Percentiles rank a stretch among this genome's conserved stretches.
Conservation (phyloP, 2,113 vertebrate species). For the Ariopsis seemanni region DNA sequence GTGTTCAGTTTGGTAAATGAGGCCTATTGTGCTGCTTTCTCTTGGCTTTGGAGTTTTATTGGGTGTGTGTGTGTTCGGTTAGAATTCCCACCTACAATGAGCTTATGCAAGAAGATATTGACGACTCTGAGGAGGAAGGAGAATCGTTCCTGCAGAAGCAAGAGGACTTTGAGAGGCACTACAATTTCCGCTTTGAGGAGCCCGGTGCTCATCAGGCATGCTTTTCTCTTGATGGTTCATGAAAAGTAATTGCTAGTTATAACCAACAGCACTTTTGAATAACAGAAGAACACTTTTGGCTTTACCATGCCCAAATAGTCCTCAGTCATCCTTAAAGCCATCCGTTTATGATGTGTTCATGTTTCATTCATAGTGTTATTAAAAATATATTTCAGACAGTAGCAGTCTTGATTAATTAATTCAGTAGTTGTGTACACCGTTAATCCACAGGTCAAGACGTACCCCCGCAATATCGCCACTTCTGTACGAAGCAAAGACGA, state of each 20-base stretch:
- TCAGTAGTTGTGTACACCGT: not conserved
- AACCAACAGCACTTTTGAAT: not conserved
- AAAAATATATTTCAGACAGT: not conserved
- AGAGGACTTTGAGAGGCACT: slow-evolving; percentile 85
- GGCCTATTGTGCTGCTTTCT: not conserved
- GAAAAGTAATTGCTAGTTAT: not conserved
- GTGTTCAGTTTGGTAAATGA: not conserved
- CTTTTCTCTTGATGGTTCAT: not conserved
- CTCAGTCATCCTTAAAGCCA: not conserved
- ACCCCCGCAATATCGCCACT: slow-evolving; percentile 80
- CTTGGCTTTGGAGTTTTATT: not conserved
- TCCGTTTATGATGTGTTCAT: not conserved
- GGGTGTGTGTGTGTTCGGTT: not conserved
- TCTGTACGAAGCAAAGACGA: slow-evolving; percentile 86
- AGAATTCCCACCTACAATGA: slow-evolving; percentile 74
- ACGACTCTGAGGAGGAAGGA: slow-evolving; percentile 86
- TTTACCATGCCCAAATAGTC: not conserved
- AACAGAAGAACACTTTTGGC: not conserved
- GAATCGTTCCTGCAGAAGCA: slow-evolving; percentile 83
- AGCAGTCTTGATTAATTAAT: not conserved
- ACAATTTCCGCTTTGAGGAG: slow-evolving; percentile 92
- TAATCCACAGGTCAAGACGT: slow-evolving; percentile 75
- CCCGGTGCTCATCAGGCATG: slow-evolving; percentile 73
- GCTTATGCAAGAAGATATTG: slow-evolving; percentile 72
- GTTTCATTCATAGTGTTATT: not conserved